Base-by-base conservation (phyloP, 2,113 vertebrate genomes). In the Excalfactoria chinensis region DNA sequence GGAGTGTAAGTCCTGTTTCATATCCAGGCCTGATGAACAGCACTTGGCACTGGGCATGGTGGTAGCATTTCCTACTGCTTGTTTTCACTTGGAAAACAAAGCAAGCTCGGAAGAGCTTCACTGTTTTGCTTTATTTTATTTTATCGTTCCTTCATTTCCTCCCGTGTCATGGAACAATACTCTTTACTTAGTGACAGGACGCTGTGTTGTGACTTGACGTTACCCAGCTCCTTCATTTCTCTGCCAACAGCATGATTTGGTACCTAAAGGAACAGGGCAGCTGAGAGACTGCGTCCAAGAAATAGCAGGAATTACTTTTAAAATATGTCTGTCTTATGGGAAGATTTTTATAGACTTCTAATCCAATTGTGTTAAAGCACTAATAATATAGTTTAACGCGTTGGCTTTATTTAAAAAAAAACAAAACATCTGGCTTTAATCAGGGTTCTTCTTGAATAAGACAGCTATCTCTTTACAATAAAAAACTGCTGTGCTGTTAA, bases 311-410 rank as follows among this genome's bases (percentile, higher is more conserved):
- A 90, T 84, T 76, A 34, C 44, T 83, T 95, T 75, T 86, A 63
- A 85, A 75, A n/a, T 71, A 34, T 3, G 6, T 60, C 18, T 74
- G 69, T 71, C 48, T 78, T 77, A 35, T 1, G 26, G 74, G 66
- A 92, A 92, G 46, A 86, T 80, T 84, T 94, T 95, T 78, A 59
- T 59, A 91, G 86, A 62, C 84, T 95, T 96, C 86, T 88, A 94
- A 95, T 96, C 95, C 85, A 96, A 93, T 88, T 23, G 77, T 93
- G 44, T 84, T 93, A 91, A 97, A 92, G 72, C 69, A 86, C 62
- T 68, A 84, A 95, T 81, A 93, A 86, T 94, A 80, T 90, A 74
- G 96, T 95, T 95, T 97, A 95, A 93, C 84, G 77, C 84, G 74
- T 21, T 88, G 88, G 92, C 93, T 96, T 85, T 66, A 15, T 82